phyloP scores from a whole-genome alignment of 2,888 invertebrate species.

The Notodonta dromedarius region DNA sequence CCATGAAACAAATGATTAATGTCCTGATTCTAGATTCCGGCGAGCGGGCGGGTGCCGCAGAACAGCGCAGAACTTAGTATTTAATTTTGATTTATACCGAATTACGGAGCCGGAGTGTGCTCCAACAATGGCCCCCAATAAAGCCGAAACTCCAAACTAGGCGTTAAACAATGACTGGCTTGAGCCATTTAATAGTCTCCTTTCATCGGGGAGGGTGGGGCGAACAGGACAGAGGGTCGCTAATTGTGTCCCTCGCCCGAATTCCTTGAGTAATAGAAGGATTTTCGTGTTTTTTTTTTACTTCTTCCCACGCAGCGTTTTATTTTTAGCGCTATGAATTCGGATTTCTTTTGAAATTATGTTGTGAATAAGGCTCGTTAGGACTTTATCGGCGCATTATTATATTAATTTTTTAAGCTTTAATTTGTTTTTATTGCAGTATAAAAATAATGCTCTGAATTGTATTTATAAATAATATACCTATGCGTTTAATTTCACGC shows the following conservation, averaged over 20 bases:
- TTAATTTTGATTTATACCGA: conserved; percentile 46
- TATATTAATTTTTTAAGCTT: no score
- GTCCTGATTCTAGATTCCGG: conserved; percentile 35
- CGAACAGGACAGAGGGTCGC: conserved; percentile 27
- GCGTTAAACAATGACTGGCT: conserved; percentile 49
- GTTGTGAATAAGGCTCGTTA: background rate
- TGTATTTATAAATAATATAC: no score
- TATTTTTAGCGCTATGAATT: background rate
- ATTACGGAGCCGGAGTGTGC: conserved; percentile 25
- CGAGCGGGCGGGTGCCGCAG: conserved; percentile 25
- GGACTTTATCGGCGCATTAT: background rate
- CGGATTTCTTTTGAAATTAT: background rate
- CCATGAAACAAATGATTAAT: conserved; percentile 33
- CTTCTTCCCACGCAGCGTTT: conserved; percentile 25
- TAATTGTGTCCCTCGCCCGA: conserved; percentile 48
- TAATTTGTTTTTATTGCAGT: no score
- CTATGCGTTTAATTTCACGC: no score
- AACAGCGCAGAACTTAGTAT: conserved; percentile 40
- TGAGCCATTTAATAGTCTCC: conserved; percentile 50
- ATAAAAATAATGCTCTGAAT: no score
- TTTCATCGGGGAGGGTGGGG: conserved; percentile 33
- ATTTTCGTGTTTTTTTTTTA: conserved; percentile 33
- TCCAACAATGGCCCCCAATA: conserved; percentile 31
- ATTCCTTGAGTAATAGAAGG: conserved; percentile 33
- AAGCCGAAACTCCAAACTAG: conserved; percentile 36